Evolutionary conservation across 2,888 invertebrate species (phyloP).

Genomic region (Latrodectus elegans): DNA sequence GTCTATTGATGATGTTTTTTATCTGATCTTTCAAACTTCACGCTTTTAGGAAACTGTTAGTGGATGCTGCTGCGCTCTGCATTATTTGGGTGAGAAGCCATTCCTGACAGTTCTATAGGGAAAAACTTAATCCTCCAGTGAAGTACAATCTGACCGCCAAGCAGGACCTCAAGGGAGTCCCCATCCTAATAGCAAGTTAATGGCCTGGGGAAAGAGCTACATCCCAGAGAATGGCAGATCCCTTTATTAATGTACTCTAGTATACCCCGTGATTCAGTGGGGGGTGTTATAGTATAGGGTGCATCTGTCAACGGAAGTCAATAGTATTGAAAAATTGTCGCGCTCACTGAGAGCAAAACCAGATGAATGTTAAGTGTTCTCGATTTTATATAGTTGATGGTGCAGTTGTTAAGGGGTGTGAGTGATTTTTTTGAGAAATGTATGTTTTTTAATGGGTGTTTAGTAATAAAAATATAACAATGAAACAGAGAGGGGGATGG

Average conservation of each 20-base stretch:
- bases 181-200: constrained; percentile 65
- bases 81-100: constrained; percentile 61
- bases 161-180: constrained; percentile 36
- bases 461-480: not conserved
- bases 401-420: constrained; percentile 32
- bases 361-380: constrained; percentile 56
- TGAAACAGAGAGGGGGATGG: not conserved
- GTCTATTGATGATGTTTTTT: constrained; percentile 38
- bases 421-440: not conserved
- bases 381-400: constrained; percentile 33
- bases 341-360: constrained; percentile 31
- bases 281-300: constrained; percentile 59
- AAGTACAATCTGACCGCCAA: constrained; percentile 64
- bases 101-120: constrained; percentile 58
- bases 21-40: constrained; percentile 53
- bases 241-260: constrained; percentile 63
- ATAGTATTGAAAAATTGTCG: constrained; percentile 64
- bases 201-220: constrained; percentile 60
- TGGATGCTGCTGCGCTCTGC: constrained; percentile 14
- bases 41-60: constrained; percentile 59
- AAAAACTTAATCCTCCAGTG: constrained; percentile 67
- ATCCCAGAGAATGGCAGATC: constrained; percentile 54
- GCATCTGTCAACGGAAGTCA: constrained; percentile 69
- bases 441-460: constrained; percentile 8
- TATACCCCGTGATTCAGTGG: constrained; percentile 35